Base-by-base conservation (phyloP, 2,888 invertebrate genomes). In the Hartigia nigra region DNA sequence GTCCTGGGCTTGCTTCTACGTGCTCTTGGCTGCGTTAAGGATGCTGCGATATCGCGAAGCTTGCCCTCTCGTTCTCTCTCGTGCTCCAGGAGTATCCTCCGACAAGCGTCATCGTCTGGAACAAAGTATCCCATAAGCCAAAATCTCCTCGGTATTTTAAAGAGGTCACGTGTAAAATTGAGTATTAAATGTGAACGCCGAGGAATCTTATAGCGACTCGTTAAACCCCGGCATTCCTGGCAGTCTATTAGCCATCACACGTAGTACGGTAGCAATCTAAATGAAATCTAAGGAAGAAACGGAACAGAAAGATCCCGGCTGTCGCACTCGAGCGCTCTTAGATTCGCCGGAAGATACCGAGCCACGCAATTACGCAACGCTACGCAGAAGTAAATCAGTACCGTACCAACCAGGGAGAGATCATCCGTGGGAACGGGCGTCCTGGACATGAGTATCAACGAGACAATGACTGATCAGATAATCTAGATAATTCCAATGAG, bases 21-120 rank as follows among this genome's bases (percentile, higher is more conserved):
- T 86, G 86, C 84, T 80, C 88, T 88, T 34, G 96, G 96, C 87
- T 95, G 93, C 14, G 97, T 97, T 84, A 97, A 93, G 31, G 96
- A 96, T 76, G 96, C 96, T 4, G 97, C 96, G 86, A 97, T 96
- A 90, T 97, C 96, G 83, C 96, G 95, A 83, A 97, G 93, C 88
- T 96, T 95, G 87, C 96, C 96, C 88, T 95, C 94, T 36, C 95
- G 93, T 81, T 94, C 93, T 76, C 92, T 91, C 81, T 93, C 93
- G 81, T 92, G 92, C 82, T 94, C 94, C 82, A 92, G 81, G 37
- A 92, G 84, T 78, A 92, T 91, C 92, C 94, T 88, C 91, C 94
- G 83, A 81, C 92, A 91, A 31, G 91, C 90, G 76, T 92, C 92
- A 80, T 90, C 90, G 78, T 90, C 90, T 90, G 81, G 55, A 85